Percentiles rank a stretch among this genome's conserved stretches.
phyloP scores from a whole-genome alignment of 1,140 invertebrate species.

The Camponotus pennsylvanicus region DNA sequence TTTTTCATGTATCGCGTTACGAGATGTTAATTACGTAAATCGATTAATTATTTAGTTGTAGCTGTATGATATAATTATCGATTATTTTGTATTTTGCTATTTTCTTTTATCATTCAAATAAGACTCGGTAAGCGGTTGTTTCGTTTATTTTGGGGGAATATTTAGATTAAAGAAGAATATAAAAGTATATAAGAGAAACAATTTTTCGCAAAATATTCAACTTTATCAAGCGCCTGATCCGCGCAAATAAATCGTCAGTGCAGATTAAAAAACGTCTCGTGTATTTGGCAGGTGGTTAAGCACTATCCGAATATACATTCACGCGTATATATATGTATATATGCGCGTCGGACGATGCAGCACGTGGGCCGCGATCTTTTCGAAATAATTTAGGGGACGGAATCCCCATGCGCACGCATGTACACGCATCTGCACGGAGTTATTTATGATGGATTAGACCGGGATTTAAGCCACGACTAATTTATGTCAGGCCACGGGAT shows the following conservation, averaged over 20 bases:
- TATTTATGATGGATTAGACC: constrained; percentile 85
- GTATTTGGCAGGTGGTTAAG: constrained; percentile 75
- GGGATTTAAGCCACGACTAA: constrained; percentile 84
- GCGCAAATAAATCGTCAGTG: constrained; percentile 61
- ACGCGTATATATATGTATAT: not conserved
- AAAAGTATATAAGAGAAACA: too few relatives aligned
- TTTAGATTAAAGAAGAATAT: not conserved
- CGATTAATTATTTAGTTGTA: not conserved
- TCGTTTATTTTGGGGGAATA: not conserved
- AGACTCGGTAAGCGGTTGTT: not conserved
- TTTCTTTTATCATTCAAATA: too few relatives aligned
- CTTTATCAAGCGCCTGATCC: not conserved
- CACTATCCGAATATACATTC: constrained; percentile 53
- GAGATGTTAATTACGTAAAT: not conserved
- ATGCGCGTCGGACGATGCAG: constrained; percentile 52
- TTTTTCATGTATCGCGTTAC: not conserved
- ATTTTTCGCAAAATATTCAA: constrained; percentile 15
- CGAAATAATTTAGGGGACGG: constrained; percentile 85
- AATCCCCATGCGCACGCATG: constrained; percentile 76
- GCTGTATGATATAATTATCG: not conserved
- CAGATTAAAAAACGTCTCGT: constrained; percentile 66
- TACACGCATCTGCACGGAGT: constrained; percentile 82
- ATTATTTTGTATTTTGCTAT: not conserved
- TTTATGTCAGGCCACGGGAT: constrained; percentile 81
- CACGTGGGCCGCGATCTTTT: constrained; percentile 82